Conservation (phyloP, 2,888 invertebrate species). For the Volucella inanis region DNA sequence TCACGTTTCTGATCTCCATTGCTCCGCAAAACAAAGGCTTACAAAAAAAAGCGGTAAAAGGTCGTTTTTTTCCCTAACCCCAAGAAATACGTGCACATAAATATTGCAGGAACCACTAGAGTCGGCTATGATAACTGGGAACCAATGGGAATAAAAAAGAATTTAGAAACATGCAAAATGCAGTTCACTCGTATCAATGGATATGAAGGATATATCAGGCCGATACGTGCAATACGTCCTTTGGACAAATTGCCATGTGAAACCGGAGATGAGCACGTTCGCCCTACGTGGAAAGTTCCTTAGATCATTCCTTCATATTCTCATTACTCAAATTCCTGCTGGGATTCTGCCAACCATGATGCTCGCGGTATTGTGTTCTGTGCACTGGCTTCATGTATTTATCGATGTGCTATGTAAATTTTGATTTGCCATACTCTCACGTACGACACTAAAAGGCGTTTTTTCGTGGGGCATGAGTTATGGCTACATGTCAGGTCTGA, state of each 20-base stretch:
- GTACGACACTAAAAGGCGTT: slow-evolving; percentile 1
- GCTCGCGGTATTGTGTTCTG: slow-evolving; percentile 1
- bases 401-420: slow-evolving; percentile 25
- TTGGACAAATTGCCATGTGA: slow-evolving; percentile 19
- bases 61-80: background rate
- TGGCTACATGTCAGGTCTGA: slow-evolving; percentile 7
- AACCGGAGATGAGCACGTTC: slow-evolving; percentile 18
- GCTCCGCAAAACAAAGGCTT: too few species aligned
- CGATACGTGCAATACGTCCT: slow-evolving; percentile 21
- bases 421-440: slow-evolving; percentile 31
- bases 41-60: too few species aligned
- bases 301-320: slow-evolving; percentile 19
- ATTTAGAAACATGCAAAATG: slow-evolving; percentile 1
- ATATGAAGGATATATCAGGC: slow-evolving; percentile 16
- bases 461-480: slow-evolving; percentile 6
- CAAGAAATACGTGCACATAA: background rate
- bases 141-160: background rate
- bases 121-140: background rate
- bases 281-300: background rate
- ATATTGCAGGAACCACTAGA: background rate
- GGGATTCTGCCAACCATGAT: background rate
- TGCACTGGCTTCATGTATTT: slow-evolving; percentile 1
- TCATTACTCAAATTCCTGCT: slow-evolving; percentile 28
- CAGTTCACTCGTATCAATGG: background rate
- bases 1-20: too few species aligned